Conservation (phyloP, 1,140 invertebrate genomes). For the Anoplolepis gracilipes region DNA sequence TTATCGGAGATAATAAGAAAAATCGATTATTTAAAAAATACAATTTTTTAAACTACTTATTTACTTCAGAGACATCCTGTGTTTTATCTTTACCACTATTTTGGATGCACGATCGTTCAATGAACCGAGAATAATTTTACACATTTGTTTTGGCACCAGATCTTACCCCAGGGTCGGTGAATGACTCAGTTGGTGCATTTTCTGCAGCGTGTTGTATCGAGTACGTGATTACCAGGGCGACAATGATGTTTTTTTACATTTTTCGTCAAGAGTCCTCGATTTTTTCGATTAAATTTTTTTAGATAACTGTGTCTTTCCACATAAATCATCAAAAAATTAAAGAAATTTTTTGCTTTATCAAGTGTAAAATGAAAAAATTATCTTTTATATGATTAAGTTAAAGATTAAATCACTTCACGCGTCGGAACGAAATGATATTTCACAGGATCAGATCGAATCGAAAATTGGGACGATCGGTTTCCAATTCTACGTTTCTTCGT, state of each 20-base stretch:
- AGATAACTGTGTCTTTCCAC: background rate
- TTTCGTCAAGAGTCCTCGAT: background rate
- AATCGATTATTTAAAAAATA: background rate
- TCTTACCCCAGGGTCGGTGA: conserved; percentile 50
- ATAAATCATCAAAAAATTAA: background rate
- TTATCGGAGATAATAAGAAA: background rate
- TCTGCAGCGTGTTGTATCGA: conserved; percentile 21
- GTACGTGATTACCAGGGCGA: conserved; percentile 32
- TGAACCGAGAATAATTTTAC: conserved; percentile 27
- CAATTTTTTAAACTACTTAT: background rate
- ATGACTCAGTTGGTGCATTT: conserved; percentile 58
- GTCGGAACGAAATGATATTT: conserved; percentile 15
- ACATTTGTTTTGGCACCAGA: background rate
- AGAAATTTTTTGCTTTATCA: background rate
- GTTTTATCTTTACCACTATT: conserved; percentile 5
- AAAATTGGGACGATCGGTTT: conserved; percentile 62
- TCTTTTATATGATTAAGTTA: background rate
- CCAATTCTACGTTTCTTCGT: conserved; percentile 29
- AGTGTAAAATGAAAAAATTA: background rate
- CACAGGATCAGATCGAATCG: background rate
- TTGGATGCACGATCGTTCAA: conserved; percentile 34
- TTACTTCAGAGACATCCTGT: background rate
- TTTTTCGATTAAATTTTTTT: background rate
- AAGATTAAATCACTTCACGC: background rate
- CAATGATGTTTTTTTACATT: conserved; percentile 68